These are phyloP conservation scores for Macroramphosus scolopax DNA, from an alignment of 2,797 vertebrate species.

Conservation along the genomic window DNA sequence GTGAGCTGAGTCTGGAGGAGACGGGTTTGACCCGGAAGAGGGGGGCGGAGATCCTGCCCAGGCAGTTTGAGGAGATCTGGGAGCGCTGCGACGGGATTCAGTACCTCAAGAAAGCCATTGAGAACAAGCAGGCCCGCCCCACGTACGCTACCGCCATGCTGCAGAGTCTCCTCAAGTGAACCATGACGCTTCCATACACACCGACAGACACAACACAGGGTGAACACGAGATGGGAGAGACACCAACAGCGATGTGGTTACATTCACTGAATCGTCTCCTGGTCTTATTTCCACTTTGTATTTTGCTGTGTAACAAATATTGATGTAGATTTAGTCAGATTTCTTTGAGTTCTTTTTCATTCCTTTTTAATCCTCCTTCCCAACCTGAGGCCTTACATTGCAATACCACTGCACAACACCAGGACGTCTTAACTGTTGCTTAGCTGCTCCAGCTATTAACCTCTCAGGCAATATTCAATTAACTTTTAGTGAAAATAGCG, in stretches of 20 bases:
- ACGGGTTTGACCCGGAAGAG: conserved; percentile 96
- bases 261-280: too few relatives aligned
- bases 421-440: conserved; percentile 42
- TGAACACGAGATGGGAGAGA: too few relatives aligned
- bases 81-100: conserved; percentile 96
- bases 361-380: conserved; percentile 23
- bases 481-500: background rate
- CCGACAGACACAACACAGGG: too few relatives aligned
- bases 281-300: too few relatives aligned
- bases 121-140: conserved; percentile 93
- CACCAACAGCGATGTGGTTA: too few relatives aligned
- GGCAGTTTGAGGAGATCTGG: conserved; percentile 98
- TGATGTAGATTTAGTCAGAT: too few relatives aligned
- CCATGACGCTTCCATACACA: background rate
- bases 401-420: conserved; percentile 37
- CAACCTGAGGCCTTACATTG: conserved; percentile 59
- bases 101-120: conserved; percentile 93
- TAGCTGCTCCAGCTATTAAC: conserved; percentile 22
- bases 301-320: too few relatives aligned
- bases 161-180: conserved; percentile 90
- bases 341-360: too few relatives aligned
- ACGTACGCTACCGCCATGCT: conserved; percentile 98
- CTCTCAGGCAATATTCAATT: conserved; percentile 12
- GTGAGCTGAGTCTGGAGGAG: conserved; percentile 97
- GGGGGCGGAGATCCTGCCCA: conserved; percentile 92